Evolutionary conservation across 2,113 vertebrate genomes (phyloP), one percentile per base, ranked within the genome.

Genomic region (Pseudolaguvia tuberculata): DNA sequence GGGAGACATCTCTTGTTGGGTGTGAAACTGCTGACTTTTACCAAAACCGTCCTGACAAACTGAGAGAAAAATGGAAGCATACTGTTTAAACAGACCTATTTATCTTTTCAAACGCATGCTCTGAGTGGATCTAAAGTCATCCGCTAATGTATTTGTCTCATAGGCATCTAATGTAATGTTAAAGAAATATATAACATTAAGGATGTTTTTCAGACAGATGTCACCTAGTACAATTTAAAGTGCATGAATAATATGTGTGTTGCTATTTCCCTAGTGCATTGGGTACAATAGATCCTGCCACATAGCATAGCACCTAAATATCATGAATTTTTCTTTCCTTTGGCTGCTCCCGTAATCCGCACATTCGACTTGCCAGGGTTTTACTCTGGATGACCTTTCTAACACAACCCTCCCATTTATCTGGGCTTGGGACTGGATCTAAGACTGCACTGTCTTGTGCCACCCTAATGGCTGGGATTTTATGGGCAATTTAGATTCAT

Each of bases 1-100:
- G 21, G 61, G 31, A 55, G 71, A 78, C 56, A 48, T 67, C 17
- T 67, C 18, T 65, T 4, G 47, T 10, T 67, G 6, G 25, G 70
- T 61, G 42, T 51, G 47, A 53, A 35, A 52, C 20, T 50, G 39
- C 70, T 51, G 65, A 55, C 35, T 35, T 50, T 25, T 52, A 66
- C 27, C 48, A 35, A 73, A 67, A 57, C 47, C 47, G 56, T 29
- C 15, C 48, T 31, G 27, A 67, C 48, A 66, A 21, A 48, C 42
- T 39, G n/a, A 47, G 15, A 20, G 63, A 73, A 56, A 48, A 59
- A 23, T 25, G 39, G 71, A 66, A 52, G 23, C 9, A 55, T 27
- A 47, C 20, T 15, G 63, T 25, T 50, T 73, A 61, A 51, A 73
- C 25, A 66, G 15, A 66, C 21, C 20, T 70, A 51, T 52, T 17